Conservation (phyloP, 1,140 invertebrate species). For the Hormaphis cornu region DNA sequence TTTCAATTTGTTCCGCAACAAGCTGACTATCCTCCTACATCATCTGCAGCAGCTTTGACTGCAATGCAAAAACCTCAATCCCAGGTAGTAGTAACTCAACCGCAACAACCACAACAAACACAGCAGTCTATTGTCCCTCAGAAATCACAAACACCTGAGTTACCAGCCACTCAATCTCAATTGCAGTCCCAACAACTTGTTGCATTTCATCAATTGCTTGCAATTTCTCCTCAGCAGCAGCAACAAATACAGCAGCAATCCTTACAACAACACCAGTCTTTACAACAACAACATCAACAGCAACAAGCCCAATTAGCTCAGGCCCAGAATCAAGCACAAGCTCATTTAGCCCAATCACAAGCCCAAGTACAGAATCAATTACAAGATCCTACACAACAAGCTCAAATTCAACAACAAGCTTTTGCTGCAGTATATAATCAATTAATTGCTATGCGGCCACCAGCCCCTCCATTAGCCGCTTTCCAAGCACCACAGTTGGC, state of each 20-base stretch:
- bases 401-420: conserved; percentile 26
- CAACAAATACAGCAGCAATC: neutral
- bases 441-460: conserved; percentile 21
- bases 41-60: conserved; percentile 2
- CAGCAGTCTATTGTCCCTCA: conserved; percentile 14
- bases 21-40: conserved; percentile 1
- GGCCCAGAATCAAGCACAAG: conserved; percentile 26
- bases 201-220: conserved; percentile 20
- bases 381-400: conserved; percentile 21
- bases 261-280: conserved; percentile 6
- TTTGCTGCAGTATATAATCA: conserved; percentile 18
- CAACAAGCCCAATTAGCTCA: conserved; percentile 23
- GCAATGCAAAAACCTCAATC: conserved; percentile 8
- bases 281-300: conserved; percentile 16
- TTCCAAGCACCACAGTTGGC: conserved; percentile 21
- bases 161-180: conserved; percentile 1
- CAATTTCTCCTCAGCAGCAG: conserved; percentile 19
- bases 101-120: conserved; percentile 14
- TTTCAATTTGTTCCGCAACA: conserved; percentile 20
- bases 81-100: neutral
- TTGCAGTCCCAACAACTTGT: conserved; percentile 17
- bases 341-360: conserved; percentile 22
- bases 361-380: conserved; percentile 20
- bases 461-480: conserved; percentile 7
- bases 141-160: conserved; percentile 17